Base-by-base conservation (phyloP, 2,113 vertebrate genomes). In the Plecotus auritus region DNA sequence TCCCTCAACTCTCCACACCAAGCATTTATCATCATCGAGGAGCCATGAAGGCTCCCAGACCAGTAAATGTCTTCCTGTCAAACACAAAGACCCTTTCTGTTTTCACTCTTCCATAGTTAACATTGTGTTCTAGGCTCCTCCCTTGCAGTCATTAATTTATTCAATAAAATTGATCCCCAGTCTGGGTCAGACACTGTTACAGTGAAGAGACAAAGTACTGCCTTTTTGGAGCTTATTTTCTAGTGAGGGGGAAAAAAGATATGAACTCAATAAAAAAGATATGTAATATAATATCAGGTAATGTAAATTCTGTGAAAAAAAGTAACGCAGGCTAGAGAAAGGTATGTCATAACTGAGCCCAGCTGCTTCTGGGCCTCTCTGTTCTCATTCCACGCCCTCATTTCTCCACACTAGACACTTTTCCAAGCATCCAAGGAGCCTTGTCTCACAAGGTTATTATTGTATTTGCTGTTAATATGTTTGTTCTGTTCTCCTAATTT, bases 181-280 rank as follows among this genome's bases (percentile, higher is more conserved):
- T 9, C 4, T 40, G 73, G 17, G 16, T 54, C 49, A 49, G 32
- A 47, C 0, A 51, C 28, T n/a, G 12, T 23, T 17, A 64, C 2
- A 1, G 59, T 18, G 7, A 88, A 85, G 32, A 94, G 14, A 22
- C 32, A 59, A 88, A 93, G 42, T 66, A 35, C 32, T 67, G n/a
- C 7, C 67, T 95, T 87, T 78, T 18, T 67, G 49, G 7, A 78
- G 22, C 30, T 54, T n/a, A 74, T 76, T 74, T 92, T 64, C 83
- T 85, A 45, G 30, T 1, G 6, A 35, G 9, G 13, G 42, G 35
- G 76, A 78, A 11, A 67, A 80, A 18, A 82, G 32, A 73, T 35
- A 66, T 5, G 20, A 73, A 95, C 32, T 28, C 69, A 81, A 72
- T 54, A 47, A 77, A 77, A 92, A 80, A 90, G 9, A 26, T 81